Percentiles rank a stretch among this genome's conserved stretches.
Evolutionary conservation across 2,797 vertebrate species (phyloP).

Genomic region (Rhinella marina): DNA sequence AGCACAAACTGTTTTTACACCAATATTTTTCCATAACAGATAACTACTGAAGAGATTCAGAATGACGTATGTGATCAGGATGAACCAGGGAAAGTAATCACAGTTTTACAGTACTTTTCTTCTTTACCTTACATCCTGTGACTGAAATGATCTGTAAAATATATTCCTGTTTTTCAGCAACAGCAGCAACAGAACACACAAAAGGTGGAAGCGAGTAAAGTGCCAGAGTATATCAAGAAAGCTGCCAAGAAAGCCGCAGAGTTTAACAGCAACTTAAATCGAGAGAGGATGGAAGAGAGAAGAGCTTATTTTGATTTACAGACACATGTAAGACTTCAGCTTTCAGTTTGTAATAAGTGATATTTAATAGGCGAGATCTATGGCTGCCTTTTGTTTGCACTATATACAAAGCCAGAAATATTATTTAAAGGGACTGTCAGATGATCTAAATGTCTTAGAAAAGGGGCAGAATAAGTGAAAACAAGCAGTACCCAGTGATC

Average conservation of each 20-base stretch:
- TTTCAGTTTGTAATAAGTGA: background rate
- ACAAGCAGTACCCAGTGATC: too few species aligned
- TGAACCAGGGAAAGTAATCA: slow-evolving; percentile 60
- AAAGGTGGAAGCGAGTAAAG: slow-evolving; percentile 97
- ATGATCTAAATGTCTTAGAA: too few species aligned
- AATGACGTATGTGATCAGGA: slow-evolving; percentile 63
- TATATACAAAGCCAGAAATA: background rate
- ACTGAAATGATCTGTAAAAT: background rate
- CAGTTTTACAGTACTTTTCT: slow-evolving; percentile 48
- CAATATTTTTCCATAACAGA: slow-evolving; percentile 61
- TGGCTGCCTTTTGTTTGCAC: background rate
- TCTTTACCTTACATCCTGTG: slow-evolving; percentile 21
- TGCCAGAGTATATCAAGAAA: slow-evolving; percentile 98
- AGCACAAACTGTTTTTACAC: slow-evolving; percentile 55
- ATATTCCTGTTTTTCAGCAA: slow-evolving; percentile 79
- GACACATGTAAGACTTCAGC: slow-evolving; percentile 84
- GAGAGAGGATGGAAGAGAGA: slow-evolving; percentile 97
- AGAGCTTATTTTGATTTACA: slow-evolving; percentile 98
- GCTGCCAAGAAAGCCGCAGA: slow-evolving; percentile 97
- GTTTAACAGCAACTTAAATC: slow-evolving; percentile 96
- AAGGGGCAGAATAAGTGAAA: too few species aligned
- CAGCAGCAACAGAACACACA: slow-evolving; percentile 97
- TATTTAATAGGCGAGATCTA: background rate
- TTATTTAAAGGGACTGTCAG: too few species aligned
- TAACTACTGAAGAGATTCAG: slow-evolving; percentile 61